A percentile compares a stretch with the other conserved stretches of the same genome.
phyloP scores from a whole-genome alignment of 2,113 vertebrate species.

The Azemiops feae region DNA sequence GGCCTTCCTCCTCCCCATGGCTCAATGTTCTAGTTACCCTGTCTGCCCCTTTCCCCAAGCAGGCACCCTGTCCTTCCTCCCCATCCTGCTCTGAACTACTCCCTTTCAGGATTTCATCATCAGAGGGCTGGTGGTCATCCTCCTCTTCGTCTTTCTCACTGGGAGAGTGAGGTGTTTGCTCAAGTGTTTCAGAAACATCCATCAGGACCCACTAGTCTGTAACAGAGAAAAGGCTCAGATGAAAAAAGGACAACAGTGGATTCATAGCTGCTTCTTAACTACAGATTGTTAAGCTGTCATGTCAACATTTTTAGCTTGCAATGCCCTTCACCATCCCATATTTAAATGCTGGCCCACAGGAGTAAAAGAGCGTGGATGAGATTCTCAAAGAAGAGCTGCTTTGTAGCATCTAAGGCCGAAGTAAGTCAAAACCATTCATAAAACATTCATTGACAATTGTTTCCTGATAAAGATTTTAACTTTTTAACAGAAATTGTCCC shows the following conservation, averaged over 20 bases:
- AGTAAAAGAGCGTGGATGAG: not conserved
- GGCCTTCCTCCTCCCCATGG: slow-evolving; percentile 63
- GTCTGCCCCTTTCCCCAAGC: slow-evolving; percentile 71
- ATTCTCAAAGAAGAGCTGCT: not conserved
- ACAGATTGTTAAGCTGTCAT: not conserved
- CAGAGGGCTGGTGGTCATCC: slow-evolving; percentile 68
- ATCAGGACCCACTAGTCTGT: slow-evolving; percentile 76
- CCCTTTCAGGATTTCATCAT: slow-evolving; percentile 81
- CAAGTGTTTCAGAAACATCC: slow-evolving; percentile 93
- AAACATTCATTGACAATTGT: not conserved
- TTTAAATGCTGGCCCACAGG: not conserved
- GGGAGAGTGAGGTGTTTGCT: slow-evolving; percentile 84
- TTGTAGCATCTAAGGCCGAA: not conserved
- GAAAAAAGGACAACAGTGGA: not conserved
- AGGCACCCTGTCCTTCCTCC: slow-evolving; percentile 54
- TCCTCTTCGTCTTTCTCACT: slow-evolving; percentile 65
- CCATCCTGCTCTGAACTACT: slow-evolving; percentile 67
- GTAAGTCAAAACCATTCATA: not conserved
- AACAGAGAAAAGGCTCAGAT: not conserved
- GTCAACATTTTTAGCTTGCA: not conserved
- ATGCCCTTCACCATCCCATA: not conserved
- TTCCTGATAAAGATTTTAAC: slow-evolving; percentile 28
- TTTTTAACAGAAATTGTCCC: slow-evolving; percentile 24
- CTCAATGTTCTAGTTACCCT: slow-evolving; percentile 42
- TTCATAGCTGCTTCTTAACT: not conserved